Percentiles rank a stretch among this genome's conserved stretches.
Evolutionary conservation across 2,113 vertebrate genomes (phyloP).

Genomic region (Bufo gargarizans): DNA sequence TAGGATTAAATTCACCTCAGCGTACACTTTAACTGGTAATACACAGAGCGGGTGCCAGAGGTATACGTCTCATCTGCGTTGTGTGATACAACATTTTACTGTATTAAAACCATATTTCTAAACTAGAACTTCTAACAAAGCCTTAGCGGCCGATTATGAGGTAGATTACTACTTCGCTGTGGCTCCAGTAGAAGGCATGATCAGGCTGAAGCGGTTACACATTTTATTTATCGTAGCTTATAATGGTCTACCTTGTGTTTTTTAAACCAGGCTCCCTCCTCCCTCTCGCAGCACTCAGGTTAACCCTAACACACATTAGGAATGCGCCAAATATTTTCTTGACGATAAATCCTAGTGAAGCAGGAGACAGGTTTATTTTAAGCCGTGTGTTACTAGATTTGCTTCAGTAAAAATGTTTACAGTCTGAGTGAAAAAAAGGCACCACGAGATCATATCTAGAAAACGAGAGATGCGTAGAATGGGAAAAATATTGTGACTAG

Average conservation of each 20-base stretch:
- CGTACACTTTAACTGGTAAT: no score
- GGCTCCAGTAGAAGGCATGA: no score
- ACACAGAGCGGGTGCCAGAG: no score
- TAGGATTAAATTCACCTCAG: no score
- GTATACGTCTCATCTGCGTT: no score
- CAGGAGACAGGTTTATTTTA: conserved; percentile 44
- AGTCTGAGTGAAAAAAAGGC: conserved; percentile 41
- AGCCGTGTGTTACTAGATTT: conserved; percentile 29
- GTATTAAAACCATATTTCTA: no score
- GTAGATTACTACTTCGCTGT: no score
- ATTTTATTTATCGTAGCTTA: neutral
- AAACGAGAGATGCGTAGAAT: conserved; percentile 19
- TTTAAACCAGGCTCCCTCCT: neutral
- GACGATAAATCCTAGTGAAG: conserved; percentile 38
- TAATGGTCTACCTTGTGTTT: neutral
- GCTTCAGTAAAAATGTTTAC: conserved; percentile 46
- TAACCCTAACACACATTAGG: conserved; percentile 24
- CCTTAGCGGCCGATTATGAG: no score
- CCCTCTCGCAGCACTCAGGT: neutral
- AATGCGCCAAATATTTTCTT: conserved; percentile 46
- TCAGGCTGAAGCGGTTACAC: neutral
- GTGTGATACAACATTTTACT: no score
- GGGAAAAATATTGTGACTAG: conserved; percentile 44
- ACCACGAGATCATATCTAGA: conserved; percentile 38
- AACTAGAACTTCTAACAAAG: no score